phyloP scores from a whole-genome alignment of 92 coral and sea anemone species.

The Phenganax subtilis region DNA sequence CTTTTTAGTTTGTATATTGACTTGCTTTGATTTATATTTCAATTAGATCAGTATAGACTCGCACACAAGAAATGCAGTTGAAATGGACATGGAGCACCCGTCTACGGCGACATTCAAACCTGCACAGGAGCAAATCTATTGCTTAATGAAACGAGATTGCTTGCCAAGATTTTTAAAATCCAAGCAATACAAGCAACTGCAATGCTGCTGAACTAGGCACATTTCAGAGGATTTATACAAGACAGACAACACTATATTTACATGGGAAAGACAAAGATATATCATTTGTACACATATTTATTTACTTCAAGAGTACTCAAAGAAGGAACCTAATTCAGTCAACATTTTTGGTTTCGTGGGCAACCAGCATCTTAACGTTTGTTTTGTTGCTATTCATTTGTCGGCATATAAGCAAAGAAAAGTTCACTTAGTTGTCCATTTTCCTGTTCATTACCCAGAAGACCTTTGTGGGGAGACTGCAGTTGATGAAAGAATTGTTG shows the following conservation, averaged over 20 bases:
- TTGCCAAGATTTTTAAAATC: slow-evolving; percentile 88
- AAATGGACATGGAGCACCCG: slow-evolving; percentile 73
- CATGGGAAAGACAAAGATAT: too few species aligned
- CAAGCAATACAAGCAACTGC: slow-evolving; percentile 77
- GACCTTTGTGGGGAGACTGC: too few species aligned
- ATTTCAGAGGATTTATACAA: background rate
- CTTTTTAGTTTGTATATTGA: background rate
- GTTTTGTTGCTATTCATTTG: too few species aligned
- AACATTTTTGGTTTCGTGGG: too few species aligned
- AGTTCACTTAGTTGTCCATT: too few species aligned
- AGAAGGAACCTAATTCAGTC: too few species aligned
- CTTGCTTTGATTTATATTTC: background rate
- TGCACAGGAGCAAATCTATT: slow-evolving; percentile 89
- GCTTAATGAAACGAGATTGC: slow-evolving; percentile 86
- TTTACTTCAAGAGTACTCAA: too few species aligned
- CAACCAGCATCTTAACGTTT: too few species aligned
- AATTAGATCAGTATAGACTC: slow-evolving; percentile 90
- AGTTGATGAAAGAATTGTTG: too few species aligned
- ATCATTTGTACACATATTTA: too few species aligned
- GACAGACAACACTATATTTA: background rate
- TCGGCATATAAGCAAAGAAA: too few species aligned
- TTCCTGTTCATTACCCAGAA: too few species aligned
- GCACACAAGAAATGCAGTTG: slow-evolving; percentile 76
- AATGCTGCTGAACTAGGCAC: background rate
- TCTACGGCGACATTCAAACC: slow-evolving; percentile 69